A percentile compares a stretch with the other conserved stretches of the same genome.
Conservation (phyloP, 1,140 invertebrate genomes). For the Platyura marginata region DNA sequence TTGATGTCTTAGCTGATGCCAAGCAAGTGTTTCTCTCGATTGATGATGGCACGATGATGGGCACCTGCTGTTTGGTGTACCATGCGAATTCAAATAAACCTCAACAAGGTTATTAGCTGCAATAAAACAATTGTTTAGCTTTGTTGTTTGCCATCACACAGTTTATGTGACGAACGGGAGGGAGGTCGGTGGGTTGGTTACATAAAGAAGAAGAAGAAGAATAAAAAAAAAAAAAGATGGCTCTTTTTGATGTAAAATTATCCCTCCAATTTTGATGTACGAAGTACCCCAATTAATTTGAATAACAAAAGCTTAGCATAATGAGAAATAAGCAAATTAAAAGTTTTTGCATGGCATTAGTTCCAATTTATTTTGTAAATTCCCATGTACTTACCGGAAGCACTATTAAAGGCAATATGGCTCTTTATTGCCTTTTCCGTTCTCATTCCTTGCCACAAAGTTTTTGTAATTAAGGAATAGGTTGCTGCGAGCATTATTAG, state of each 20-base stretch:
- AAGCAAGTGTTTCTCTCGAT: not conserved
- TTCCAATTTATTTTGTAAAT: no score
- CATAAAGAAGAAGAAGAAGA: no score
- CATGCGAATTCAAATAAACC: constrained; percentile 1
- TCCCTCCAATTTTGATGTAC: no score
- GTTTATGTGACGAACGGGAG: not conserved
- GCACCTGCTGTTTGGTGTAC: not conserved
- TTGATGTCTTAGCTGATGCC: not conserved
- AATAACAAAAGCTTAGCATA: no score
- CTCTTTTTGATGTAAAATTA: no score
- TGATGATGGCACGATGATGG: constrained; percentile 1
- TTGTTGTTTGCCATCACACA: not conserved
- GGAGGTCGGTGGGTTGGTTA: not conserved
- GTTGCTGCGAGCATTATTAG: constrained; percentile 57
- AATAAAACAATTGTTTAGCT: not conserved
- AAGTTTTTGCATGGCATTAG: no score
- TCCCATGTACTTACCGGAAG: no score
- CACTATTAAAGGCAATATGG: not conserved
- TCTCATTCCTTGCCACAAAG: constrained; percentile 46
- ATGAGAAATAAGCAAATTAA: no score
- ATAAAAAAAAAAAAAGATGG: no score
- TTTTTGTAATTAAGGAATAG: constrained; percentile 54
- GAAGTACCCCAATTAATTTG: no score
- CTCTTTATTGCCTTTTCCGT: constrained; percentile 24
- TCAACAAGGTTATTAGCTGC: constrained; percentile 1